These are phyloP conservation scores for Zaprionus africanus DNA, from an alignment of 1,140 invertebrate species.

Conservation along the genomic window DNA sequence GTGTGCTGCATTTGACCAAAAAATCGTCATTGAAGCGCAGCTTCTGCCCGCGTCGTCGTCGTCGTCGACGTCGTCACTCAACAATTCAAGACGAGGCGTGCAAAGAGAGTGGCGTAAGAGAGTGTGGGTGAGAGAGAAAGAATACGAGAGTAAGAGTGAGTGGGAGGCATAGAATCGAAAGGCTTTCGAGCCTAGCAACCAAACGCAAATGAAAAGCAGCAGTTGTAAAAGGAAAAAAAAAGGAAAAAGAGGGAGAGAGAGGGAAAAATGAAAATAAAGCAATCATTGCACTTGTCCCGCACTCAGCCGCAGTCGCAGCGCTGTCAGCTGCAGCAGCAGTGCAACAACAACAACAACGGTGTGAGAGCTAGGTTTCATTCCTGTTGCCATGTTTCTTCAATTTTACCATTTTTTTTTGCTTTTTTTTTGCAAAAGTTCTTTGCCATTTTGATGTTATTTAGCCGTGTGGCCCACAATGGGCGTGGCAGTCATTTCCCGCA, in stretches of 20 bases:
- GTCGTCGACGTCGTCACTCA: slow-evolving; percentile 5
- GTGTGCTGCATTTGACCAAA: slow-evolving; percentile 50
- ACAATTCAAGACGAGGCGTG: slow-evolving; percentile 10
- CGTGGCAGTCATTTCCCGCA: slow-evolving; percentile 79
- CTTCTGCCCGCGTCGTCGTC: slow-evolving; percentile 18
- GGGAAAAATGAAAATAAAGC: slow-evolving; percentile 57
- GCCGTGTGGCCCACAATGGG: slow-evolving; percentile 69
- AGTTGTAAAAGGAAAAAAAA: slow-evolving; percentile 54
- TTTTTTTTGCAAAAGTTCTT: slow-evolving; percentile 19
- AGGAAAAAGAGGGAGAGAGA: not conserved
- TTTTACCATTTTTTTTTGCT: slow-evolving; percentile 35
- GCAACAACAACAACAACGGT: slow-evolving; percentile 30
- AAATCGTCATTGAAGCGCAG: slow-evolving; percentile 43
- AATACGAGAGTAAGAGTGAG: not conserved
- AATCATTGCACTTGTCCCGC: slow-evolving; percentile 75
- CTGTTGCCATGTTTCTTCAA: slow-evolving; percentile 59
- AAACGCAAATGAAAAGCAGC: slow-evolving; percentile 54
- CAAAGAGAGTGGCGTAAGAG: not conserved
- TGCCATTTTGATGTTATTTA: slow-evolving; percentile 31
- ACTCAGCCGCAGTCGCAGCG: slow-evolving; percentile 29
- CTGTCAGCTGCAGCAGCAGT: slow-evolving; percentile 13
- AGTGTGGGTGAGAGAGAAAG: not conserved
- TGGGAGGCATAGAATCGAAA: slow-evolving; percentile 32
- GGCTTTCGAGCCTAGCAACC: slow-evolving; percentile 68
- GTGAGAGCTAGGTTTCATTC: slow-evolving; percentile 32